Percentiles rank a stretch among this genome's conserved stretches.
Conservation (phyloP, 2,113 vertebrate genomes). For the Motacilla alba region DNA sequence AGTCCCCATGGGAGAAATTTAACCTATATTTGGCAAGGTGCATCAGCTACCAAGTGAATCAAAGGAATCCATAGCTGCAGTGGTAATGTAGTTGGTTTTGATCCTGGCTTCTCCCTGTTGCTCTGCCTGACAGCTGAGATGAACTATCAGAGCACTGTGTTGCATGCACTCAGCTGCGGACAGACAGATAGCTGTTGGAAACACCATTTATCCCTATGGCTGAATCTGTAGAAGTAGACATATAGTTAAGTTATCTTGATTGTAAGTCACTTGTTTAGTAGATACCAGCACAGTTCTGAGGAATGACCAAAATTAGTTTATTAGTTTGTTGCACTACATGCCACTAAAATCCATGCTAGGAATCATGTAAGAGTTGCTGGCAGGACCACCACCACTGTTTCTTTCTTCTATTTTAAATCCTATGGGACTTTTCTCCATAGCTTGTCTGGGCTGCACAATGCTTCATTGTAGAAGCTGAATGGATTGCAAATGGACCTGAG, state of each 20-base stretch:
- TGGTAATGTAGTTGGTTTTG: background rate
- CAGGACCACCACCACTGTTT: background rate
- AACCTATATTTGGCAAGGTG: background rate
- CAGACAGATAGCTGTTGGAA: background rate
- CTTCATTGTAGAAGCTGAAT: background rate
- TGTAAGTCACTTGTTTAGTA: background rate
- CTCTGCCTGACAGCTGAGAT: background rate
- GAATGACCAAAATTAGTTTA: background rate
- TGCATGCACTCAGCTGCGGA: background rate
- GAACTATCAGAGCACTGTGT: fast-evolving
- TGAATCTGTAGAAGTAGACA: background rate
- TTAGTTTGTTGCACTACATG: background rate
- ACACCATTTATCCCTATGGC: background rate
- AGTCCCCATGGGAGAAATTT: background rate
- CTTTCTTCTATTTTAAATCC: background rate
- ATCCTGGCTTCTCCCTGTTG: background rate
- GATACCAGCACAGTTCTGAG: background rate
- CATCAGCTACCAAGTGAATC: background rate
- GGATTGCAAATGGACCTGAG: background rate
- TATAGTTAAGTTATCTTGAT: background rate
- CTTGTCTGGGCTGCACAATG: background rate
- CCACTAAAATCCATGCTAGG: background rate
- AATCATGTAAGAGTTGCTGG: background rate
- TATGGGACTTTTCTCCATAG: fast-evolving
- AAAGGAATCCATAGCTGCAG: background rate